Percentiles rank a stretch among this genome's conserved stretches.
These are phyloP conservation scores for Batillaria attramentaria DNA, from an alignment of 1,140 invertebrate species.

Conservation along the genomic window DNA sequence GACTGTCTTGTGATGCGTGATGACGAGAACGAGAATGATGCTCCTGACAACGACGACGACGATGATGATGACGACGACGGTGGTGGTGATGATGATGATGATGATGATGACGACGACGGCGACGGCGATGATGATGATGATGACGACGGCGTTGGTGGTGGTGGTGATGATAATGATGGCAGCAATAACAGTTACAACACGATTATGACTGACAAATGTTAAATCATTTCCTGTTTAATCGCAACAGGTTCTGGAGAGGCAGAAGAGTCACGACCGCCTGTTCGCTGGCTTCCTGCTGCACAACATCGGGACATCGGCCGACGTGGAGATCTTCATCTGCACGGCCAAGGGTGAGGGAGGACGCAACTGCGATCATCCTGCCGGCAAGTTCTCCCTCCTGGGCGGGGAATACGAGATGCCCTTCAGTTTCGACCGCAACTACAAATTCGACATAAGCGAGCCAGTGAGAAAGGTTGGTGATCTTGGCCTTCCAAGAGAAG, in stretches of 20 bases:
- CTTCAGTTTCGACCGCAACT: conserved; percentile 43
- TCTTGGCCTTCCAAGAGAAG: too few relatives aligned
- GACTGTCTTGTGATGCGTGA: not conserved
- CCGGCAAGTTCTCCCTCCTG: conserved; percentile 43
- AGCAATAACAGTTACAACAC: too few relatives aligned
- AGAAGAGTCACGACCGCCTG: conserved; percentile 31
- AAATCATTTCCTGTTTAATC: not conserved
- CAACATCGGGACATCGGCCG: conserved; percentile 39
- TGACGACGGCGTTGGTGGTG: not conserved
- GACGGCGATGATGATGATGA: too few relatives aligned
- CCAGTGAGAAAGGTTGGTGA: conserved; percentile 31
- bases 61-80: too few relatives aligned
- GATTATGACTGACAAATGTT: too few relatives aligned
- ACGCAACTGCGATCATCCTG: conserved; percentile 39
- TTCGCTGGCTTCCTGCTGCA: conserved; percentile 47
- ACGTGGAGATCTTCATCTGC: conserved; percentile 41
- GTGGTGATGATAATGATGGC: not conserved
- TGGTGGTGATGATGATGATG: not conserved
- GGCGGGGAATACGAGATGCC: conserved; percentile 48
- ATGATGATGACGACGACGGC: too few relatives aligned
- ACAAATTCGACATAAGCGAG: conserved; percentile 39
- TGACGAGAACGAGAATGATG: not conserved
- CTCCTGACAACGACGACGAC: too few relatives aligned
- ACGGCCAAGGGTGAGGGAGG: conserved; percentile 18
- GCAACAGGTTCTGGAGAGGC: conserved; percentile 19